Percentiles rank a stretch among this genome's conserved stretches.
Conservation (phyloP, 2,888 invertebrate genomes). For the Eudasyphora cyanicolor region DNA sequence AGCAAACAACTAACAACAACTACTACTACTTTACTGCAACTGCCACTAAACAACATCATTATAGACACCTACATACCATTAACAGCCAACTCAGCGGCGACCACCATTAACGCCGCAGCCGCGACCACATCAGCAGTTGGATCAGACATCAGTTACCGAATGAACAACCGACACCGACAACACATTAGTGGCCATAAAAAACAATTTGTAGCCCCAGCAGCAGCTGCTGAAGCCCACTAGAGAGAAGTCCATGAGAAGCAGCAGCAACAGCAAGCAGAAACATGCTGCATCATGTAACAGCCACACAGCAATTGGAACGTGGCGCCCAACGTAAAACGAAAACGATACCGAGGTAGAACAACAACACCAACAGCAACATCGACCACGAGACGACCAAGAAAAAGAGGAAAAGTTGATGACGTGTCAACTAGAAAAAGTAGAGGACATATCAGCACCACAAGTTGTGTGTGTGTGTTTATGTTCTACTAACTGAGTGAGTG, state of each 20-base stretch:
- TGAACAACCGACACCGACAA: conserved; percentile 6
- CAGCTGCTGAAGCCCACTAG: too few species aligned
- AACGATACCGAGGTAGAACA: background rate
- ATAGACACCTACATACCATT: conserved; percentile 57
- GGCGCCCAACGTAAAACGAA: background rate
- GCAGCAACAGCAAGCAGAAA: background rate
- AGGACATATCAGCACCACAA: conserved; percentile 64
- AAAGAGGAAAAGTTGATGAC: conserved; percentile 63
- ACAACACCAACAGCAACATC: background rate
- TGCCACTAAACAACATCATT: conserved; percentile 56
- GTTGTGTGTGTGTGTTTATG: conserved; percentile 17
- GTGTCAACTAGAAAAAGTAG: conserved; percentile 64
- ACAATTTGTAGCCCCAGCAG: conserved; percentile 53
- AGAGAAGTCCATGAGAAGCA: conserved; percentile 33
- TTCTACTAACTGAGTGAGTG: background rate
- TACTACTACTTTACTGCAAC: conserved; percentile 52
- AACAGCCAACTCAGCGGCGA: background rate
- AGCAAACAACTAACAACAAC: conserved; percentile 43
- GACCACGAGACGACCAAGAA: conserved; percentile 26
- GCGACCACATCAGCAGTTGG: background rate
- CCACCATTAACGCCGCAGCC: background rate
- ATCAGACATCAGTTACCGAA: background rate
- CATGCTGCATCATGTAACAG: conserved; percentile 12
- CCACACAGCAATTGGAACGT: conserved; percentile 5
- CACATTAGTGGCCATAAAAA: conserved; percentile 60